These are phyloP conservation scores for Peromyscus melanophrys DNA, from an alignment of 2,797 vertebrate species.

Conservation along the genomic window DNA sequence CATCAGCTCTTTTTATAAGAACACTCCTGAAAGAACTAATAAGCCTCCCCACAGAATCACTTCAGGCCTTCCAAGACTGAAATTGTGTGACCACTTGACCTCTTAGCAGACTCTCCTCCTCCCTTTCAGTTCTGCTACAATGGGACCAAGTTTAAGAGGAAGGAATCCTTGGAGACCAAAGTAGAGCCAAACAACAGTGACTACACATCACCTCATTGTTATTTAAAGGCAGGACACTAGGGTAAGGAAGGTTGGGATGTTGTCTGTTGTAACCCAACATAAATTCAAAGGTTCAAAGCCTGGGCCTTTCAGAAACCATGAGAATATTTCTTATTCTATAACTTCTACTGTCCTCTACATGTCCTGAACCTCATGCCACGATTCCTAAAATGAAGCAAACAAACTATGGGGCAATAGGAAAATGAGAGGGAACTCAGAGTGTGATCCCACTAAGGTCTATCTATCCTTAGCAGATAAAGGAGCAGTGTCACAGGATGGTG, in stretches of 20 bases:
- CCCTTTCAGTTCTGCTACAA: not conserved
- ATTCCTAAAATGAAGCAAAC: conserved; percentile 1
- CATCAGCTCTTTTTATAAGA: not conserved
- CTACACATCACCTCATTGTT: not conserved
- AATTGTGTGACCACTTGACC: not conserved
- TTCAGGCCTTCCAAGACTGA: not conserved
- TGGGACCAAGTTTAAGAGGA: not conserved
- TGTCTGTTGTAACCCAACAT: not conserved
- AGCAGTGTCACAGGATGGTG: not conserved
- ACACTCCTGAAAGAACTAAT: not conserved
- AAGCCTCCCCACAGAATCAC: not conserved
- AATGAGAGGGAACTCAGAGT: not conserved
- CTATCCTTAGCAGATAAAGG: not conserved
- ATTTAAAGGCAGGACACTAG: not conserved
- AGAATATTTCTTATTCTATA: not conserved
- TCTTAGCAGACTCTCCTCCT: too few species aligned
- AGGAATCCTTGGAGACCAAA: not conserved
- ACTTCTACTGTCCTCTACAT: not conserved
- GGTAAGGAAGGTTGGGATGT: not conserved
- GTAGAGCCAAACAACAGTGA: not conserved
- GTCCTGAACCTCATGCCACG: not conserved
- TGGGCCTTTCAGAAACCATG: not conserved
- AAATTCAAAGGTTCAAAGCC: not conserved
- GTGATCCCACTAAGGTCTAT: not conserved
- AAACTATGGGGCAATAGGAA: not conserved